Conservation (phyloP, 2,888 invertebrate species). For the Perithous albicinctus region DNA sequence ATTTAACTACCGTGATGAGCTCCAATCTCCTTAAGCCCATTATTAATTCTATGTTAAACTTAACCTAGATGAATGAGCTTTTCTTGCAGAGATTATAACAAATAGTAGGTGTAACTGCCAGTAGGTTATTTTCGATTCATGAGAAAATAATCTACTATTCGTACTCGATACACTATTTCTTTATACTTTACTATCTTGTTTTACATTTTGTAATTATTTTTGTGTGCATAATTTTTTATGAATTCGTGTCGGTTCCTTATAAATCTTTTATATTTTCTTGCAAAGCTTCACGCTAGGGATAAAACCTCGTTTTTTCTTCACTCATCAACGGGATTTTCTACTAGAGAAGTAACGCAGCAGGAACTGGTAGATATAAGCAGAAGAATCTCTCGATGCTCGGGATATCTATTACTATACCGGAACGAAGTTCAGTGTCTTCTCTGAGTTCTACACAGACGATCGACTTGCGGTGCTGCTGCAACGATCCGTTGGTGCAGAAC, state of each 20-base stretch:
- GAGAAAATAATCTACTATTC: no score
- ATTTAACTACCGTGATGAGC: no score
- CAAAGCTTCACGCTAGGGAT: no score
- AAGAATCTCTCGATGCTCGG: constrained; percentile 41
- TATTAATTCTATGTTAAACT: no score
- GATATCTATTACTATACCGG: constrained; percentile 47
- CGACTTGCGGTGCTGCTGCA: constrained; percentile 56
- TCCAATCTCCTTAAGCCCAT: no score
- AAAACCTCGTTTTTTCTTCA: not conserved
- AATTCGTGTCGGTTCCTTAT: not conserved
- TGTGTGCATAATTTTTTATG: not conserved
- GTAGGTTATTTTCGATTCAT: no score
- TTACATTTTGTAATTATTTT: no score
- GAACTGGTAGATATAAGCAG: constrained; percentile 30
- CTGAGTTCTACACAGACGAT: constrained; percentile 50
- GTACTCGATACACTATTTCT: no score
- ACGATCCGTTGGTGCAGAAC: constrained; percentile 67
- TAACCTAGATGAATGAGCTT: no score
- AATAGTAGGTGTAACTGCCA: no score
- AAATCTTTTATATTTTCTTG: not conserved
- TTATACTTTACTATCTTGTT: no score
- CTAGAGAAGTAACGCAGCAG: constrained; percentile 39
- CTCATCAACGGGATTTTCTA: constrained; percentile 31
- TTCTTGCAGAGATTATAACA: no score
- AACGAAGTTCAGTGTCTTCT: constrained; percentile 59